phyloP scores from a whole-genome alignment of 37 sponge, comb jelly and placozoan species.

The Halichondria panicea region DNA sequence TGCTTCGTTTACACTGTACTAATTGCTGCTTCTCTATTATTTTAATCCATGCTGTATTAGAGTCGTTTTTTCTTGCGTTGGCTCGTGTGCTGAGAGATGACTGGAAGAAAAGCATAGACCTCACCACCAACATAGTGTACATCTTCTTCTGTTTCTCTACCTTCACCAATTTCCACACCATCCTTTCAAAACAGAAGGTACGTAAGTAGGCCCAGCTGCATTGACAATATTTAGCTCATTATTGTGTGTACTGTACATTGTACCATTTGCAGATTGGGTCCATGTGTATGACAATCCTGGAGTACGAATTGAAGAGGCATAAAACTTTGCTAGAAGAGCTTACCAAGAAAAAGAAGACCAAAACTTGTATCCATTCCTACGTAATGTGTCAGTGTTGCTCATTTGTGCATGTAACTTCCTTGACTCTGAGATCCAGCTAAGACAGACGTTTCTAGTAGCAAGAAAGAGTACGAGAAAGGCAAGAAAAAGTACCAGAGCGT shows the following conservation, averaged over 20 bases:
- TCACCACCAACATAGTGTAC: slow-evolving; percentile 93
- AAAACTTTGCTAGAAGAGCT: slow-evolving; percentile 69
- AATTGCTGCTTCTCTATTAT: neutral
- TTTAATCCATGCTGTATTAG: slow-evolving; percentile 27
- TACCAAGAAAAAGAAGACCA: slow-evolving; percentile 47
- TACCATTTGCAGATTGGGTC: slow-evolving; percentile 71
- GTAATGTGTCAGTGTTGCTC: neutral
- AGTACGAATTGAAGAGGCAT: slow-evolving; percentile 84
- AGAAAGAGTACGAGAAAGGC: slow-evolving; percentile 78
- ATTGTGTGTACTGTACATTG: neutral
- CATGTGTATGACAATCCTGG: slow-evolving; percentile 79
- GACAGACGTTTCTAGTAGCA: slow-evolving; percentile 13
- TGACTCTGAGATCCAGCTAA: neutral
- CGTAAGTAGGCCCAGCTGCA: neutral
- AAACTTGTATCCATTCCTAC: slow-evolving; percentile 51
- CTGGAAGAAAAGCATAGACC: slow-evolving; percentile 94
- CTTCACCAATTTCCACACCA: slow-evolving; percentile 86
- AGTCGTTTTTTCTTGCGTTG: slow-evolving; percentile 84
- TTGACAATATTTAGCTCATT: neutral
- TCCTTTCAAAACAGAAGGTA: slow-evolving; percentile 84
- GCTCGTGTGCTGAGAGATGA: slow-evolving; percentile 94
- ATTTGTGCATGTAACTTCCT: neutral
- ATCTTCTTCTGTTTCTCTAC: slow-evolving; percentile 96
- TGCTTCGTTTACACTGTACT: too few species aligned
- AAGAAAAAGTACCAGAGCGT: slow-evolving; percentile 73